A percentile compares a stretch with the other conserved stretches of the same genome.
phyloP scores from a whole-genome alignment of 2,113 vertebrate species.

The Procavia capensis region DNA sequence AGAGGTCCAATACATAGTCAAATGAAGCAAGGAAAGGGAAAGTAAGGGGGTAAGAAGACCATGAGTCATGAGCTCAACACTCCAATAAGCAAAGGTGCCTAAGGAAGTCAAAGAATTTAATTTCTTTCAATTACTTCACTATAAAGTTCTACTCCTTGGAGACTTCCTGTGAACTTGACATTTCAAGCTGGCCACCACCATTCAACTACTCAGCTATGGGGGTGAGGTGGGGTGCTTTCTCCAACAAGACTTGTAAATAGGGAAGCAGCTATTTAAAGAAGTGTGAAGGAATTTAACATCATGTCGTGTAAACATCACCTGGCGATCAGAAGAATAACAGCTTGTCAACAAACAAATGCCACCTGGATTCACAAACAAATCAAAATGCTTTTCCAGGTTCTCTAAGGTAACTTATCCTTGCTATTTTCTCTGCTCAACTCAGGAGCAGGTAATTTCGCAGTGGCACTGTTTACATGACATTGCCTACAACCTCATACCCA shows the following conservation, averaged over 20 bases:
- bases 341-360: conserved; percentile 61
- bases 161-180: not conserved
- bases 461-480: not conserved
- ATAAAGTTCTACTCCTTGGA: not conserved
- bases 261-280: not conserved
- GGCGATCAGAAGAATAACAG: conserved; percentile 6
- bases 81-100: not conserved
- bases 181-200: not conserved
- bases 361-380: conserved; percentile 51
- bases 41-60: not conserved
- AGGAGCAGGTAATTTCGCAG: conserved; percentile 39
- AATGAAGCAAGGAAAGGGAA: not conserved
- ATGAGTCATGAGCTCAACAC: not conserved
- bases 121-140: not conserved
- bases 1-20: not conserved
- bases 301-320: conserved; percentile 30
- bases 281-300: conserved; percentile 33
- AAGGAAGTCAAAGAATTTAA: not conserved
- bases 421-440: not conserved
- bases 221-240: not conserved
- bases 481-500: conserved; percentile 62
- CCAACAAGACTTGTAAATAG: not conserved
- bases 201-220: not conserved
- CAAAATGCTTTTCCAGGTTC: not conserved
- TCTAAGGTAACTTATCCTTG: conserved; percentile 31